A percentile compares a stretch with the other conserved stretches of the same genome.
Conservation (phyloP, 2,113 vertebrate genomes). For the Sinosuthora webbiana region DNA sequence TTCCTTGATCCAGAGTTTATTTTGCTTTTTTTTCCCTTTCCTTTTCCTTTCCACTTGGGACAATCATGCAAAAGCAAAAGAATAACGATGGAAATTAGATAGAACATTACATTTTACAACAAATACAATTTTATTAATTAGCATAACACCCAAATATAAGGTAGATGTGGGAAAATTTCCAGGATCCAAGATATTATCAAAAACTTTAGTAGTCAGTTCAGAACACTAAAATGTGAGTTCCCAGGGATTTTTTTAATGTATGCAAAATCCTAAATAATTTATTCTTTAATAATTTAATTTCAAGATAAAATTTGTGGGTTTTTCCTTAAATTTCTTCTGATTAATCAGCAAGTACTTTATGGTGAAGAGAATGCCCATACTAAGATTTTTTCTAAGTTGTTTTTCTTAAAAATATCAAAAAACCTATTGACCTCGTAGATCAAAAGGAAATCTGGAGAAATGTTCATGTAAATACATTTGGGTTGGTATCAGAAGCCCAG, state of each 20-base stretch:
- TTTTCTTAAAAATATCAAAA: background rate
- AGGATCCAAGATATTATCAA: background rate
- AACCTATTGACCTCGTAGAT: rapidly evolving
- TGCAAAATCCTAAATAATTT: background rate
- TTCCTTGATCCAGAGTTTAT: background rate
- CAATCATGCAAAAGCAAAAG: background rate
- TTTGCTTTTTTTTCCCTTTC: background rate
- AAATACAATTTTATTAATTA: background rate
- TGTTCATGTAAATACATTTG: background rate
- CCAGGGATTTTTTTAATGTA: background rate
- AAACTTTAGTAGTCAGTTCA: background rate
- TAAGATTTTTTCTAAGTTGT: background rate
- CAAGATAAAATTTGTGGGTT: background rate
- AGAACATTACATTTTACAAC: background rate
- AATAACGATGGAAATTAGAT: background rate
- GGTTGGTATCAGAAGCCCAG: background rate
- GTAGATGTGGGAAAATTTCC: background rate
- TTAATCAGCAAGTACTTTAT: background rate
- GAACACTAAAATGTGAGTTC: background rate
- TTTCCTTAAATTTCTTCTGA: background rate
- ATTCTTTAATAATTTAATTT: background rate
- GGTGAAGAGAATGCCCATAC: background rate
- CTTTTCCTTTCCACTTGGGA: background rate
- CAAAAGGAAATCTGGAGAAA: background rate
- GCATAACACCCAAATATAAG: background rate